These are phyloP conservation scores for Sprattus sprattus DNA, from an alignment of 2,113 vertebrate genomes.

Conservation along the genomic window DNA sequence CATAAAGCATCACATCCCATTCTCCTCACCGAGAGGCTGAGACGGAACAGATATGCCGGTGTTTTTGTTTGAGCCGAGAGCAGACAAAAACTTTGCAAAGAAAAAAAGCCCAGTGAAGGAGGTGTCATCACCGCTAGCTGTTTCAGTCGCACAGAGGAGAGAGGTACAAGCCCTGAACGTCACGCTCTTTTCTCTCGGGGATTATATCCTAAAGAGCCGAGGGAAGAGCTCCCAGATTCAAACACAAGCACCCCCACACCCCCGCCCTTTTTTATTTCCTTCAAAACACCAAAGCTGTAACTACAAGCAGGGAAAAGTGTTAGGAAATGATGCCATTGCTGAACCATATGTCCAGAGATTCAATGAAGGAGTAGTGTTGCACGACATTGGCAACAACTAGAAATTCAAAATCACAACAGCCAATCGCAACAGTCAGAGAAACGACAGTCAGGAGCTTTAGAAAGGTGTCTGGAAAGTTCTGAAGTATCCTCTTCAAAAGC, in stretches of 20 bases:
- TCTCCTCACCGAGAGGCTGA: constrained; percentile 9
- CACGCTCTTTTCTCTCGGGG: constrained; percentile 33
- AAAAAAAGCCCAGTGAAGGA: neutral
- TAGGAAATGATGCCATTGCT: neutral
- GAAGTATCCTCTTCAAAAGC: neutral
- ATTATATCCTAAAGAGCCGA: constrained; percentile 40
- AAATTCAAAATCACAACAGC: neutral
- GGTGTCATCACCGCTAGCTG: constrained; percentile 32
- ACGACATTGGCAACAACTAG: neutral
- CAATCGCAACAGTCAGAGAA: neutral
- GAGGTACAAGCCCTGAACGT: constrained; percentile 32
- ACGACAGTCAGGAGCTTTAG: neutral
- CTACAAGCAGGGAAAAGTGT: neutral
- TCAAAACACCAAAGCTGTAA: neutral
- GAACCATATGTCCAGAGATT: neutral
- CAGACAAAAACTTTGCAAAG: constrained; percentile 23
- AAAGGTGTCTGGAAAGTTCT: neutral
- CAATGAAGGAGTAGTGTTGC: neutral
- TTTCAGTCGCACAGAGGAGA: constrained; percentile 18
- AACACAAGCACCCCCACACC: neutral
- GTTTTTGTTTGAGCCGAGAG: constrained; percentile 20
- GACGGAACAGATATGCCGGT: constrained; percentile 18
- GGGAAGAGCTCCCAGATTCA: constrained; percentile 27
- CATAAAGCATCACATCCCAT: constrained; percentile 3
- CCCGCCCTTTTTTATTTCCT: neutral